Evolutionary conservation across 2,888 invertebrate genomes (phyloP), one percentile per base, ranked within the genome.

Genomic region (Linnaemya tessellans): DNA sequence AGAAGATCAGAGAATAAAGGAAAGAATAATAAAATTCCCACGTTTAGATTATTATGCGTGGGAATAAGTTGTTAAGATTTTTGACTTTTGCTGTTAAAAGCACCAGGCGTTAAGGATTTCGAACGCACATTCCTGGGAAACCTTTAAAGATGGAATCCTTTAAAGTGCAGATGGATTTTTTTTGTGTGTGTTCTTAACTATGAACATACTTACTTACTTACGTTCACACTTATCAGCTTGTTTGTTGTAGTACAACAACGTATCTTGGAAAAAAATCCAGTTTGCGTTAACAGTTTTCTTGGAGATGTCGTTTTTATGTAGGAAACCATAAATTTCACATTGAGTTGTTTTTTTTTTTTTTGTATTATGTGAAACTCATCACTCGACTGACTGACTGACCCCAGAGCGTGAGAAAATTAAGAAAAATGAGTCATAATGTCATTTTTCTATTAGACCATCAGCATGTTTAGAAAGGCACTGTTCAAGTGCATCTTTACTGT

Each of bases 21-120:
- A 58, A 15, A 7, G 67, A 54, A 38, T 35, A 78, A n/a, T n/a
- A n/a, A n/a, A 82, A 71, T 82, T 82, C 85, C 79, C 82, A 85
- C 85, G 85, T 84, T 84, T 43, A 81, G 81, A 81, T 68, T 74
- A 64, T 79, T 75, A 71, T 85, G 85, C 85, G 85, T 85, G 85
- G 85, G 85, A 85, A 85, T 79, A 75, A 65, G 81, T 74, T 79
- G 62, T 64, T 20, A 54, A 82, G 54, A 77, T 64, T 60, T 71
- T 67, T 75, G 75, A 85, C 82, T 85, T 85, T 85, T 67, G 62
- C 46, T 62, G 38, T 43, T 62, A n/a, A 49, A 54, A 54, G 18
- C 22, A 80, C 58, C 82, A 85, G 85, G 85, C 79, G 41, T 30
- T 10, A 46, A 85, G 85, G 74, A 85, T 75, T 79, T 60, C 41